phyloP scores from a whole-genome alignment of 2,797 vertebrate genomes.

The Harpagifer antarcticus region DNA sequence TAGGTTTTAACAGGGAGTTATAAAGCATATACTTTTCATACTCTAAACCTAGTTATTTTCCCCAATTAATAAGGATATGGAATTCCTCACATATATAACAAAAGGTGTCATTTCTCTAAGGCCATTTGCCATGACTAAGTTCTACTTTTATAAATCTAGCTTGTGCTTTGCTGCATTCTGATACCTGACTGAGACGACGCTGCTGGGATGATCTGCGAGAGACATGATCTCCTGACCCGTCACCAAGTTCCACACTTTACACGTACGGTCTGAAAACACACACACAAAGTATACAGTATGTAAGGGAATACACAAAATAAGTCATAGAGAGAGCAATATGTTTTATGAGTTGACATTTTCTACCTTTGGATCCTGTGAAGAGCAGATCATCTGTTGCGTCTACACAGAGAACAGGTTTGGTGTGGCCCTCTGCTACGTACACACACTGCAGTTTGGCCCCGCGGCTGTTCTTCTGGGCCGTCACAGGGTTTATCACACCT shows the following conservation, averaged over 20 bases:
- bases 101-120: too few species aligned
- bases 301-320: background rate
- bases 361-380: conserved; percentile 98
- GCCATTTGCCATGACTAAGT: background rate
- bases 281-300: background rate
- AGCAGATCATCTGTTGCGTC: conserved; percentile 97
- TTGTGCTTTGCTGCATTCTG: background rate
- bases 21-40: too few species aligned
- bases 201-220: conserved; percentile 94
- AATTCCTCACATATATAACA: too few species aligned
- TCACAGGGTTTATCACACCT: conserved; percentile 93
- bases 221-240: conserved; percentile 99
- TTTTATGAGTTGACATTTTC: background rate
- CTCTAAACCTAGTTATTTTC: too few species aligned
- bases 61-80: too few species aligned
- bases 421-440: conserved; percentile 93
- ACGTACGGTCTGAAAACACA: conserved; percentile 90
- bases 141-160: accelerated
- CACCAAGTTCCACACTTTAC: conserved; percentile 99
- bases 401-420: conserved; percentile 95
- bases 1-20: too few species aligned
- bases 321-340: accelerated
- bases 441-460: conserved; percentile 88
- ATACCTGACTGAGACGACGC: conserved; percentile 92
- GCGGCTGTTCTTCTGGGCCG: conserved; percentile 82